Evolutionary conservation across 1,140 invertebrate species (phyloP), one percentile per base, ranked within the genome.

Genomic region (Dendroctonus valens): DNA sequence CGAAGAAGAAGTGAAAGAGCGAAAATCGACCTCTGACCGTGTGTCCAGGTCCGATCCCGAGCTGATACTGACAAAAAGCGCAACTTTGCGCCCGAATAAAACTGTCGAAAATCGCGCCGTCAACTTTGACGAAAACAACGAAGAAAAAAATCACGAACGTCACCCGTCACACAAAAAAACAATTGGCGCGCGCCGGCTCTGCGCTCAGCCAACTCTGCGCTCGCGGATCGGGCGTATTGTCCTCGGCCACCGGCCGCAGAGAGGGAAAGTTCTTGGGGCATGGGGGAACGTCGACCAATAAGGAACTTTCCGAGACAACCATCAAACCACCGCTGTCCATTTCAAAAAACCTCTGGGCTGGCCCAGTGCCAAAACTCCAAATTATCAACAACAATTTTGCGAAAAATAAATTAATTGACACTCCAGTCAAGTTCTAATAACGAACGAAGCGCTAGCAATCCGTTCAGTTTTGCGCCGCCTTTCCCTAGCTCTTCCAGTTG

Each of bases 181-280:
- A 49, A 59, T 48, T 59, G 58, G 58, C 58, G 58, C 58, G 58
- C 58, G 58, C 58, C 42, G 42, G 41, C 41, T 59, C 15, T 50
- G 42, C 58, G 58, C 58, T 49, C 15, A 59, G 58, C 58, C 58
- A 46, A 59, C 46, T 59, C 42, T 61, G 59, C 48, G 48, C 38
- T n/a, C 14, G 41, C 58, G 40, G 26, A 39, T 15, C 59, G 49
- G 11, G 59, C 41, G 57, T 59, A 49, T 59, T 59, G 57, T 46
- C 57, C 41, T 39, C 59, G 14, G 12, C 9, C 59, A 14, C 59
- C 37, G 39, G 39, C 48, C 9, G 46, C 50, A 51, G 59, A 61
- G 59, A 61, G 59, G 59, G 59, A 61, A 61, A 61, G 59, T 61
- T 61, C 12, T 40, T 9, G 37, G 59, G 59, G 48, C 5, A 46